Percentiles rank a stretch among this genome's conserved stretches.
These are phyloP conservation scores for Coremacera marginata DNA, from an alignment of 2,888 invertebrate genomes.

Conservation along the genomic window DNA sequence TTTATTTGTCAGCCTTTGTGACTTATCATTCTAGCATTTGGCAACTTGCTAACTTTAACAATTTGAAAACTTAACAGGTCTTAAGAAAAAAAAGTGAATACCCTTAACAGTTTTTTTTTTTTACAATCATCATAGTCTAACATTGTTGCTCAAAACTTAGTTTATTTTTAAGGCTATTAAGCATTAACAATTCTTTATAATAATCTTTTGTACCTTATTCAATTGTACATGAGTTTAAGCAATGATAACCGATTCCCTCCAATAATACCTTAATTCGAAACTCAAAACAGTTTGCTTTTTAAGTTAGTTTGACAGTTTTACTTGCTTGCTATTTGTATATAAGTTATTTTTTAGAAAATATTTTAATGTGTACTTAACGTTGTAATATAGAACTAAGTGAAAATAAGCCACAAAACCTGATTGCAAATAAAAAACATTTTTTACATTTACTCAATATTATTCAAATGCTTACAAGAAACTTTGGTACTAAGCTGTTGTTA, in stretches of 20 bases:
- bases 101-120: too few relatives aligned
- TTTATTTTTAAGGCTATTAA: conserved; percentile 6
- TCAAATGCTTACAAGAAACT: too few relatives aligned
- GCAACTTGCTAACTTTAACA: too few relatives aligned
- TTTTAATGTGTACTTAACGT: conserved; percentile 22
- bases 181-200: neutral
- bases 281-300: neutral
- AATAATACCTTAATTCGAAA: neutral
- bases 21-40: too few relatives aligned
- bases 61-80: too few relatives aligned
- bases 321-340: conserved; percentile 29
- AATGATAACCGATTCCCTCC: conserved; percentile 11
- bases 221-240: neutral
- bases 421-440: conserved; percentile 26
- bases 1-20: too few relatives aligned
- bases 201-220: neutral
- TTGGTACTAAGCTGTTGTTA: too few relatives aligned
- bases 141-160: conserved; percentile 20
- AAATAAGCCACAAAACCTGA: conserved; percentile 14
- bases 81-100: too few relatives aligned
- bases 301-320: conserved; percentile 6
- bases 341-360: conserved; percentile 23
- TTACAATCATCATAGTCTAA: neutral
- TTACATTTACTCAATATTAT: neutral
- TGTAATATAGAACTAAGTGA: conserved; percentile 23